A percentile compares a stretch with the other conserved stretches of the same genome.
These are phyloP conservation scores for Apostichopus parvimensis DNA, from an alignment of 35 echinoderm and acorn worm species.

Conservation along the genomic window DNA sequence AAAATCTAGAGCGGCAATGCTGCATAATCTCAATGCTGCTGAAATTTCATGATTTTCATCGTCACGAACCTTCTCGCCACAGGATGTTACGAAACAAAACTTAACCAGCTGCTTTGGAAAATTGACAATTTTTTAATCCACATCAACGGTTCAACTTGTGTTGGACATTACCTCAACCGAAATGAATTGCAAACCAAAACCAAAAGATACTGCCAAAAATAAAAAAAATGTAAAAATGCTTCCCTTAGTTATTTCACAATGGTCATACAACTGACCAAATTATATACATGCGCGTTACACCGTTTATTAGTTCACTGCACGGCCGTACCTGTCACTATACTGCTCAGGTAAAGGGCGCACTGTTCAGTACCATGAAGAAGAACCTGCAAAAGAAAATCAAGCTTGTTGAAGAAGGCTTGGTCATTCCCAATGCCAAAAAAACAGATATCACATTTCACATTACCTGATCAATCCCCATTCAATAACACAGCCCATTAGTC, in stretches of 20 bases:
- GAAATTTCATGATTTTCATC: too few species aligned
- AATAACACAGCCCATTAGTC: too few species aligned
- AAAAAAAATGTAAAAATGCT: neutral
- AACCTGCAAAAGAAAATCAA: slow-evolving; percentile 45
- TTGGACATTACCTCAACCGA: neutral
- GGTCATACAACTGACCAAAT: neutral
- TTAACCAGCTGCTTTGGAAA: too few species aligned
- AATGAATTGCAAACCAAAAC: neutral
- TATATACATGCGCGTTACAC: slow-evolving; percentile 1
- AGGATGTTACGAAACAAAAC: too few species aligned
- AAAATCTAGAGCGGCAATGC: too few species aligned
- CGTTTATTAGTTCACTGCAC: slow-evolving; percentile 5
- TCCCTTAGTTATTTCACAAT: neutral
- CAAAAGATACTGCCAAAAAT: neutral
- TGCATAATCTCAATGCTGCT: too few species aligned
- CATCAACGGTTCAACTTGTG: too few species aligned
- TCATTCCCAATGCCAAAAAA: neutral
- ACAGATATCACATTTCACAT: neutral
- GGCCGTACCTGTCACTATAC: slow-evolving; percentile 22
- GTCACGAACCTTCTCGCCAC: too few species aligned
- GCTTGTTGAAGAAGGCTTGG: slow-evolving; percentile 1
- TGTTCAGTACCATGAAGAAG: slow-evolving; percentile 44
- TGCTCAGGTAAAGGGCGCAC: slow-evolving; percentile 39
- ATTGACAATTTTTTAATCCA: too few species aligned
- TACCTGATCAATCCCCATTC: too few species aligned